phyloP scores from a whole-genome alignment of 2,888 invertebrate species.

The Gortyna flavago region DNA sequence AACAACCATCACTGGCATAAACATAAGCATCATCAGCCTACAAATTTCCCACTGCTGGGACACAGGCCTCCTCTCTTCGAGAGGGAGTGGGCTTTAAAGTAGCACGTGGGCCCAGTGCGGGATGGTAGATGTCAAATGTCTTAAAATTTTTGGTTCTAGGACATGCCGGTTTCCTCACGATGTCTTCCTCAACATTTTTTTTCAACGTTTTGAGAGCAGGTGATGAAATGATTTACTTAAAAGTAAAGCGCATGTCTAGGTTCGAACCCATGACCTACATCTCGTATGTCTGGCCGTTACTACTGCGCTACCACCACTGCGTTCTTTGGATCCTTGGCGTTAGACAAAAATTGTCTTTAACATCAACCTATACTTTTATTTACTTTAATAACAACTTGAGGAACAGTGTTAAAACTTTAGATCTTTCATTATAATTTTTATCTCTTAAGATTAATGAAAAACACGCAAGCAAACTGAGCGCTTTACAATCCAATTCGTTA shows the following conservation, averaged over 20 bases:
- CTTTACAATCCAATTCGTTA: constrained; percentile 17
- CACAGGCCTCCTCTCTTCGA: background rate
- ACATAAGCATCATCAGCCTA: too few relatives aligned
- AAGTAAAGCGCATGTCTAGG: background rate
- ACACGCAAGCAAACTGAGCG: background rate
- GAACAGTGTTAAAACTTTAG: background rate
- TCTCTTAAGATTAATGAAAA: background rate
- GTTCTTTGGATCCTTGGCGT: too few relatives aligned
- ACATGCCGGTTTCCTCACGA: background rate
- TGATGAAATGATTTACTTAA: background rate
- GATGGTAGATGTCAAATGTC: background rate
- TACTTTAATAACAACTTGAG: background rate
- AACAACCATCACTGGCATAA: background rate
- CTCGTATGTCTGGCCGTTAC: too few relatives aligned
- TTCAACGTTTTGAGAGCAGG: background rate
- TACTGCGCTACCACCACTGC: too few relatives aligned
- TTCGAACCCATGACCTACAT: too few relatives aligned
- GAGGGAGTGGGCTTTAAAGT: background rate
- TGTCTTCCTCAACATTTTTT: background rate
- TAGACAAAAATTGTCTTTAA: background rate
- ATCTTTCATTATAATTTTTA: background rate
- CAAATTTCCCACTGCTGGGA: background rate
- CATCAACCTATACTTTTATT: background rate
- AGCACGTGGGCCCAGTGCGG: background rate
- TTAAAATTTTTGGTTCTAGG: background rate